Base-by-base conservation (phyloP, 2,113 vertebrate genomes). In the Amazona guildingii region DNA sequence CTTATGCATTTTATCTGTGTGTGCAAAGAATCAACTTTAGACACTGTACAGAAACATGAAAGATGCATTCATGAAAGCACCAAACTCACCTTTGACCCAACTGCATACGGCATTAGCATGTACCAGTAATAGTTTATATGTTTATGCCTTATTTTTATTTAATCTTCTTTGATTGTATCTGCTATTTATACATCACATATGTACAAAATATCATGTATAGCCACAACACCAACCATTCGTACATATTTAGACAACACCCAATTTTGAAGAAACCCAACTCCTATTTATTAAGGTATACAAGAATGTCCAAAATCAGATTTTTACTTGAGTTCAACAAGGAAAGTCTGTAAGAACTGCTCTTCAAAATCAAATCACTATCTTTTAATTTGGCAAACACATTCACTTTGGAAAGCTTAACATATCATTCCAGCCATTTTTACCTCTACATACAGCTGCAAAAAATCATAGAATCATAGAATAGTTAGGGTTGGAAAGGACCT, bases 321-420 rank as follows among this genome's bases (percentile, higher is more conserved):
- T 81, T 74, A 48, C 21, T 33, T 28, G 17, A 19, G 27, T 33
- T 86, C 46, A 74, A 63, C 9, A 83, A 49, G n/a, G 70, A 72
- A 92, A 81, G 21, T 79, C 6, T 48, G 9, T 41, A 83, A 41
- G 25, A 81, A 88, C 9, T 75, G 61, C 14, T 68, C 39, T 84
- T 90, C 86, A 84, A 63, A 96, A 95, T 84, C n/a, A 68, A 72
- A 85, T 57, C n/a, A 61, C 13, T 81, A 3, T 29, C 83, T 94
- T 68, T 64, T 5, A 90, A 78, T 81, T 84, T 72, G 33, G 29
- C 51, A 90, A 90, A 93, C 7, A 4, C 20, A 51, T 61, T 93
- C 39, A 20, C 17, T 88, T 67, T 51, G n/a, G 37, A 33, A 83
- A 86, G 13, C 24, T 74, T 24, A 91, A 63, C 5, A 10, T 33